Evolutionary conservation across 2,888 invertebrate species (phyloP).

Genomic region (Aspidapion aeneum): DNA sequence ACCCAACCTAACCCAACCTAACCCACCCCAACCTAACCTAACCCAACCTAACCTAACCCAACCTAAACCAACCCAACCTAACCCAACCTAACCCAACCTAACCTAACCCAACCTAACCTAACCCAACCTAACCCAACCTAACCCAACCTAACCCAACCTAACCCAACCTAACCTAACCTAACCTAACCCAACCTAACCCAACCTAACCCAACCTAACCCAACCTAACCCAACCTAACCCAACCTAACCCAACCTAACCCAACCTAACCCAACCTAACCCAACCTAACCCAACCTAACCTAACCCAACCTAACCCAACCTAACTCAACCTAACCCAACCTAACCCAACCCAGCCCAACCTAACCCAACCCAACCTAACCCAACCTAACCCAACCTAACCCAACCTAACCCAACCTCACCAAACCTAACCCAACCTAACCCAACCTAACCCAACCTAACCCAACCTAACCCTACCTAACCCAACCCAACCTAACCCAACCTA

Average conservation of each 20-base stretch:
- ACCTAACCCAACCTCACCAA: no score
- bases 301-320: no score
- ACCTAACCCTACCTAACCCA: no score
- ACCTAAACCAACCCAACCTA: no score
- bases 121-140: conserved; percentile 41
- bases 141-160: conserved; percentile 39
- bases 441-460: no score
- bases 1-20: conserved; percentile 14
- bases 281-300: conserved; percentile 42
- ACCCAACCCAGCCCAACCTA: no score
- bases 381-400: no score
- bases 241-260: not conserved
- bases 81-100: conserved; percentile 5
- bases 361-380: no score
- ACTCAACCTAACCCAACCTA: no score
- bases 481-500: no score
- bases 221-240: conserved; percentile 4
- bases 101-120: conserved; percentile 32
- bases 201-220: conserved; percentile 22
- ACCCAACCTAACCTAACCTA: conserved; percentile 39
- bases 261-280: conserved; percentile 39
- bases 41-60: conserved; percentile 12
- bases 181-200: conserved; percentile 40
- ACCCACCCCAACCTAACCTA: conserved; percentile 11
- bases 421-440: no score